These are phyloP conservation scores for Cnemophilus loriae DNA, from an alignment of 2,113 vertebrate species.

Conservation along the genomic window DNA sequence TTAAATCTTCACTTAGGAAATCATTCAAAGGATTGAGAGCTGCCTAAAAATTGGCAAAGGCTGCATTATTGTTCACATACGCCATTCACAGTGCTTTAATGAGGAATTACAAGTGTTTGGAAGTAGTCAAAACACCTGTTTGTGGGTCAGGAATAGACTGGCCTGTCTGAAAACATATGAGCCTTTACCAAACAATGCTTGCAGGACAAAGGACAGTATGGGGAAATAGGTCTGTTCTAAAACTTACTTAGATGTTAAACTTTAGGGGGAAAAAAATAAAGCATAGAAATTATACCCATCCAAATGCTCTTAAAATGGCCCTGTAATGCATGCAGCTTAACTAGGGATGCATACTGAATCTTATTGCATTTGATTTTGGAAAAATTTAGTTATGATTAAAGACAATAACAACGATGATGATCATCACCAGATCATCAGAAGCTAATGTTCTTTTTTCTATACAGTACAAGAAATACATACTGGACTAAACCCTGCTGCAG, in stretches of 20 bases:
- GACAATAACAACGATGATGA: neutral
- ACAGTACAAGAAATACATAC: neutral
- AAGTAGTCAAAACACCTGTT: neutral
- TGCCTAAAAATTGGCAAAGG: neutral
- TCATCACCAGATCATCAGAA: neutral
- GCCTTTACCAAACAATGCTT: neutral
- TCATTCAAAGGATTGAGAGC: neutral
- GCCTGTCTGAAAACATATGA: neutral
- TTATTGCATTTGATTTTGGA: neutral
- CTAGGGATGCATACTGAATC: neutral
- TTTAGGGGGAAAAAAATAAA: neutral
- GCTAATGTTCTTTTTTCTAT: neutral
- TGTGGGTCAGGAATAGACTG: neutral
- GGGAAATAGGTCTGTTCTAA: neutral
- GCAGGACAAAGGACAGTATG: neutral
- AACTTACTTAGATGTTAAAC: neutral
- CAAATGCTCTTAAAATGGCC: neutral
- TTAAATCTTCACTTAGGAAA: neutral
- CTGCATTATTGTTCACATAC: neutral
- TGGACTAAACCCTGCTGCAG: neutral
- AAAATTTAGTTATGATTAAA: neutral
- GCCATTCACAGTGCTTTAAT: neutral
- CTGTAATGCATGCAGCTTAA: neutral
- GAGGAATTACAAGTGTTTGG: neutral
- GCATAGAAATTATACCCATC: neutral